Conservation (phyloP, 2,113 vertebrate genomes). For the Psammodynastes pulverulentus region DNA sequence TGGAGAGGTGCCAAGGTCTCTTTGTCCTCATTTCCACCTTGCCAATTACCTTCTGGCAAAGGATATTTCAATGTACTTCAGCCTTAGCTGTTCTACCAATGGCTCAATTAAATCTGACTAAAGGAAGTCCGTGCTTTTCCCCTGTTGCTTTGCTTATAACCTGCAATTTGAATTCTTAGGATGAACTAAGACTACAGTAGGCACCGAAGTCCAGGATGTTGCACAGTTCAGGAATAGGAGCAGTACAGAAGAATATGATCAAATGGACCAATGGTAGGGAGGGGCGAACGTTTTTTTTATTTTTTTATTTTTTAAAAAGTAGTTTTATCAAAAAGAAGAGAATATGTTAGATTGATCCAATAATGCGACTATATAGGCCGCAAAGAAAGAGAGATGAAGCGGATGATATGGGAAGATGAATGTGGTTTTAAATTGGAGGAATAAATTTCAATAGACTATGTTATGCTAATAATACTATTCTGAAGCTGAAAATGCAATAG, state of each 20-base stretch:
- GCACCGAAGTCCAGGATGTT: not conserved
- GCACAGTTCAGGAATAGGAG: not conserved
- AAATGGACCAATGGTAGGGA: not conserved
- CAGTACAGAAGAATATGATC: not conserved
- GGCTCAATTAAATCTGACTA: not conserved
- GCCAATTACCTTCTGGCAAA: not conserved
- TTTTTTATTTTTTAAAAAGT: not conserved
- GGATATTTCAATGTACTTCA: not conserved
- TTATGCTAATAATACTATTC: not conserved
- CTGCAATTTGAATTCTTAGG: not conserved
- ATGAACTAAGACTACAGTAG: not conserved
- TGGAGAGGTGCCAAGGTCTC: not conserved
- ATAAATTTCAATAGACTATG: not conserved
- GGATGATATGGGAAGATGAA: conserved; percentile 35
- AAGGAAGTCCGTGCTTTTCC: not conserved
- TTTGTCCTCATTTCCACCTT: not conserved
- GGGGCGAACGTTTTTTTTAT: not conserved
- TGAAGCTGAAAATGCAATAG: not conserved
- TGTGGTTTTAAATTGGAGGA: conserved; percentile 5
- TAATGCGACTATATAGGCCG: accelerated
- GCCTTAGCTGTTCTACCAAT: not conserved
- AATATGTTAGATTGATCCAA: not conserved
- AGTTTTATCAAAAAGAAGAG: not conserved
- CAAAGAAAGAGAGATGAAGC: conserved; percentile 1
- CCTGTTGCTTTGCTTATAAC: not conserved